These are phyloP conservation scores for Athripsodes cinereus DNA, from an alignment of 2,888 invertebrate species.

Conservation along the genomic window DNA sequence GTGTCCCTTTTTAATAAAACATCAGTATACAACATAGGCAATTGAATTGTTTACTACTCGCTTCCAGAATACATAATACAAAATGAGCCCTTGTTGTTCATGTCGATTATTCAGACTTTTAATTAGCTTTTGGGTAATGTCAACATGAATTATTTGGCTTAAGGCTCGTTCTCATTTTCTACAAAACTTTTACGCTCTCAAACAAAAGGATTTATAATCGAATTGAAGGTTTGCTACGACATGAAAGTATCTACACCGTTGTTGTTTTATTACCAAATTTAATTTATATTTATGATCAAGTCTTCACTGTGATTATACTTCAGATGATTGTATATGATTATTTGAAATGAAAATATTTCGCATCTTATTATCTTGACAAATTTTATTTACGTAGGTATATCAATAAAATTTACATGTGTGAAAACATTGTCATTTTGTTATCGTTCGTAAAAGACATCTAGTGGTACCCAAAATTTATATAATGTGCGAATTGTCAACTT, in stretches of 20 bases:
- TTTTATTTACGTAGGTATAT: no score
- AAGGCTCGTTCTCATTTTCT: constrained; percentile 1
- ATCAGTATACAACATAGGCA: constrained; percentile 4
- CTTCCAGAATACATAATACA: constrained; percentile 8
- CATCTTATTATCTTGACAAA: no score
- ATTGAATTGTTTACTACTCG: constrained; percentile 14
- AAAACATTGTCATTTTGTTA: no score
- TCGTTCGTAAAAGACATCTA: no score
- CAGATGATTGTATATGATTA: no score
- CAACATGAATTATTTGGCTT: constrained; percentile 9
- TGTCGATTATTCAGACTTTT: constrained; percentile 14
- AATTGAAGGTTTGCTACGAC: background rate
- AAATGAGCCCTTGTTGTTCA: constrained; percentile 4
- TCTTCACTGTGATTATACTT: no score
- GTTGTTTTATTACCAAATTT: no score
- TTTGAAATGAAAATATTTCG: no score
- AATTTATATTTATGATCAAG: no score
- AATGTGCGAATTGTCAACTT: no score
- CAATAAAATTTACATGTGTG: no score
- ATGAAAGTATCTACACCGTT: background rate
- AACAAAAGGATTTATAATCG: constrained; percentile 7
- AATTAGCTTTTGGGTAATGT: constrained; percentile 11
- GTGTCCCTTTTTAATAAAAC: constrained; percentile 7
- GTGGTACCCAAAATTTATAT: no score
- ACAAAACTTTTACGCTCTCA: constrained; percentile 1